Conservation (phyloP, 2,888 invertebrate species). For the Ophion ventricosus region DNA sequence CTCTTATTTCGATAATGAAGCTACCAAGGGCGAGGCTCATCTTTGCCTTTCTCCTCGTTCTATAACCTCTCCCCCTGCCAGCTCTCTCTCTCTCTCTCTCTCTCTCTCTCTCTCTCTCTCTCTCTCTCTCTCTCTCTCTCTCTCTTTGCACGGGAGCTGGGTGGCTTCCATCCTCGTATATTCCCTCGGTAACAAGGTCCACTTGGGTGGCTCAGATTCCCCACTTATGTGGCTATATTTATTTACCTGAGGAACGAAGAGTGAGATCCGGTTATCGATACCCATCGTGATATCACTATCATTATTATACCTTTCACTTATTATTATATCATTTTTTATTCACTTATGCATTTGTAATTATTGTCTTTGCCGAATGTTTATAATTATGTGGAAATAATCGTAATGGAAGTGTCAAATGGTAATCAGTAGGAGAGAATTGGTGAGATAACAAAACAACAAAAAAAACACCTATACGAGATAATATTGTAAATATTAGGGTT, state of each 20-base stretch:
- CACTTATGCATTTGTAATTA: not conserved
- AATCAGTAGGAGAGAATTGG: conserved; percentile 17
- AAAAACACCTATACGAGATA: not conserved
- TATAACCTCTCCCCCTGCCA: conserved; percentile 36
- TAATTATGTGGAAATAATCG: too few relatives aligned
- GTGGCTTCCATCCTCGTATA: conserved; percentile 71
- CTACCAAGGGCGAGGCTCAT: conserved; percentile 66
- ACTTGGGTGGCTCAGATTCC: conserved; percentile 78
- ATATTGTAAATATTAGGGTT: conserved; percentile 30
- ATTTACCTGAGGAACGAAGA: conserved; percentile 32
- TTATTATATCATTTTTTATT: conserved; percentile 14
- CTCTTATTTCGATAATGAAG: conserved; percentile 77
- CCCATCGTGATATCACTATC: conserved; percentile 43
- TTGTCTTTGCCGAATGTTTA: not conserved
- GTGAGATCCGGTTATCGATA: conserved; percentile 55
- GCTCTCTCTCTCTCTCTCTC: too few relatives aligned
- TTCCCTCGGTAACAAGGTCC: conserved; percentile 80
- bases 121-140: too few relatives aligned
- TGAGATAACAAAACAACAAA: conserved; percentile 6
- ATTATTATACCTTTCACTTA: conserved; percentile 43
- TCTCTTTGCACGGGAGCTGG: conserved; percentile 73
- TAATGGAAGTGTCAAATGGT: not conserved
- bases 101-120: too few relatives aligned
- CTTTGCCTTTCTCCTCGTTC: conserved; percentile 47
- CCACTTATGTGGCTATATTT: conserved; percentile 55